Evolutionary conservation across 2,797 vertebrate genomes (phyloP).

Genomic region (Enteromius mattozi): DNA sequence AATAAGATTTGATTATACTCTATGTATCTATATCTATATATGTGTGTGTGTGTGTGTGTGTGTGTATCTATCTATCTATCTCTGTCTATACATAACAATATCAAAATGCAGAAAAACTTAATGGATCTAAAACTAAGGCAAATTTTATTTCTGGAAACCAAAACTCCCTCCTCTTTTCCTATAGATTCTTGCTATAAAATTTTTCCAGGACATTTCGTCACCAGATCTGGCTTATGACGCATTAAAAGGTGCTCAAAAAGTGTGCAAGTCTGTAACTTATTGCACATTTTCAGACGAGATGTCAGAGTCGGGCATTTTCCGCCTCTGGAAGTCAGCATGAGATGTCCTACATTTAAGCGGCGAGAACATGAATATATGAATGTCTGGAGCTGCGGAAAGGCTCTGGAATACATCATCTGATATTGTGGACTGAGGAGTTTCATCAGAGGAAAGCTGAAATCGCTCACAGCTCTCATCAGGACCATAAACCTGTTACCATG

Average conservation of each 20-base stretch:
- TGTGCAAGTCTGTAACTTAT: neutral
- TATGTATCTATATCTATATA: too few species aligned
- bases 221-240: neutral
- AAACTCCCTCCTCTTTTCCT: neutral
- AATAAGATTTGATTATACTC: too few species aligned
- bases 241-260: neutral
- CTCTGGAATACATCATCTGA: slow-evolving; percentile 29
- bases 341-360: slow-evolving; percentile 10
- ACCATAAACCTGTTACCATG: slow-evolving; percentile 42
- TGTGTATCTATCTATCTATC: too few species aligned
- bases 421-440: slow-evolving; percentile 37
- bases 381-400: slow-evolving; percentile 1
- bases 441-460: slow-evolving; percentile 16
- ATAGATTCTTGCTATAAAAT: neutral
- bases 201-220: neutral
- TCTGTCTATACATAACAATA: neutral
- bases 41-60: too few species aligned
- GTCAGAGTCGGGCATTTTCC: neutral
- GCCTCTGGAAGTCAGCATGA: slow-evolving; percentile 27
- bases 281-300: neutral
- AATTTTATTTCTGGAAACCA: neutral
- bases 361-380: slow-evolving; percentile 14
- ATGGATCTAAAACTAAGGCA: neutral
- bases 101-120: neutral
- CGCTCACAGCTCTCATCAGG: slow-evolving; percentile 22